A percentile compares a stretch with the other conserved stretches of the same genome.
Conservation (phyloP, 2,888 invertebrate species). For the Oxystoma pomonae region DNA sequence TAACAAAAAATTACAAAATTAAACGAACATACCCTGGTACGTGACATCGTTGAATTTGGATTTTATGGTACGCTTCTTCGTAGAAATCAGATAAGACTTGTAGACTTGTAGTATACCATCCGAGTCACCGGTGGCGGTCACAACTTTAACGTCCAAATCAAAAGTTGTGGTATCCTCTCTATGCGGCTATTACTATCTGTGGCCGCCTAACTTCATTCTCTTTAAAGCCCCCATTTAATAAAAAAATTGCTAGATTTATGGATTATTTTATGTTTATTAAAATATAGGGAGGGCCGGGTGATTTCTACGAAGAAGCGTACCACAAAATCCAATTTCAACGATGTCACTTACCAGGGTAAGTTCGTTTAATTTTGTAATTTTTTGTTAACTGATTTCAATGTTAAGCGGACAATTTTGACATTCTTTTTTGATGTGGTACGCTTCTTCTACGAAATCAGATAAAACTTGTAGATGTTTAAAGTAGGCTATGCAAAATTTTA, state of each 20-base stretch:
- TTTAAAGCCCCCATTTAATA: neutral
- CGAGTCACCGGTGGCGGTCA: neutral
- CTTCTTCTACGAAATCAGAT: too few species aligned
- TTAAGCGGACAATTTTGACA: neutral
- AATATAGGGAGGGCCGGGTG: neutral
- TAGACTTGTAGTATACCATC: neutral
- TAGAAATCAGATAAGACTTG: slow-evolving; percentile 1
- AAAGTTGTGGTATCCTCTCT: neutral
- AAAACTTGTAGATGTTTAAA: too few species aligned
- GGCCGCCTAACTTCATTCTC: neutral
- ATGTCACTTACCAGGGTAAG: slow-evolving; percentile 2
- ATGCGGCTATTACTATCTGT: neutral
- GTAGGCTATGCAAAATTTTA: too few species aligned
- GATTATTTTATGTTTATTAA: neutral
- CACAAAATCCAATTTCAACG: neutral
- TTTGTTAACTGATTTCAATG: neutral
- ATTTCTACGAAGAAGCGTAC: slow-evolving; percentile 6
- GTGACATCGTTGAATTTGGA: neutral
- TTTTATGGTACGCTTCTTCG: slow-evolving; percentile 7
- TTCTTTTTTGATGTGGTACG: neutral
- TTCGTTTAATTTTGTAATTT: slow-evolving; percentile 1
- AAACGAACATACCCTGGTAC: neutral
- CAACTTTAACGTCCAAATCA: neutral
- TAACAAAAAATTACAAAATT: neutral
- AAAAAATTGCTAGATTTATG: neutral